Conservation (phyloP, 2,888 invertebrate species). For the Balanococcus diminutus region DNA sequence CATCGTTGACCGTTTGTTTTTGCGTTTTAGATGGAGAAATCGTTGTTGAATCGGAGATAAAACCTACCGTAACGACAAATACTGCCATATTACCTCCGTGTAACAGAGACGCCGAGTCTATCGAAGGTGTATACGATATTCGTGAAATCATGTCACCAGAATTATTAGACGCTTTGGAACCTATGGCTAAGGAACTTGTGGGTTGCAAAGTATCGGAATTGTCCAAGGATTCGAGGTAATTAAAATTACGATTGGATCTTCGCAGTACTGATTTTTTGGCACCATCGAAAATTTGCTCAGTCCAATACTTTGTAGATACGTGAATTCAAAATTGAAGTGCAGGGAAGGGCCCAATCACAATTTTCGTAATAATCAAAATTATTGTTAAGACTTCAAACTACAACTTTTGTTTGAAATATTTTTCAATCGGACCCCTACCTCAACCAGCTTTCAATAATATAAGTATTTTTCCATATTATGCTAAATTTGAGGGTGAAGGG, state of each 20-base stretch:
- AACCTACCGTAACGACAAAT: neutral
- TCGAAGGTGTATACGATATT: slow-evolving; percentile 24
- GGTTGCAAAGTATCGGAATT: neutral
- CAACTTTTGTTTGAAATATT: too few relatives aligned
- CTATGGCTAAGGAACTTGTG: neutral
- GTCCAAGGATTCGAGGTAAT: neutral
- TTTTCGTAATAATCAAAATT: too few relatives aligned
- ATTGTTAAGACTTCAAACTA: too few relatives aligned
- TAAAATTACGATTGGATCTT: neutral
- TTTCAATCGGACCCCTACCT: too few relatives aligned
- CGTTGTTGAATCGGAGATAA: neutral
- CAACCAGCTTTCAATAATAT: too few relatives aligned
- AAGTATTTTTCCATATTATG: too few relatives aligned
- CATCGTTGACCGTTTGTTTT: neutral
- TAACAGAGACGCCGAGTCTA: neutral
- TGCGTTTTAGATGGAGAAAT: neutral
- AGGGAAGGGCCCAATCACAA: too few relatives aligned
- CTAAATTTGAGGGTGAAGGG: too few relatives aligned
- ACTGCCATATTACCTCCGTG: slow-evolving; percentile 8
- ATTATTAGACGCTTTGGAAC: neutral
- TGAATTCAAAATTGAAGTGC: too few relatives aligned
- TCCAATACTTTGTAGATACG: too few relatives aligned
- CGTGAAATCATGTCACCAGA: neutral
- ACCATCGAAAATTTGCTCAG: too few relatives aligned
- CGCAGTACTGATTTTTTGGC: neutral